These are phyloP conservation scores for Phaethornis superciliosus DNA, from an alignment of 2,113 vertebrate genomes.

Conservation along the genomic window DNA sequence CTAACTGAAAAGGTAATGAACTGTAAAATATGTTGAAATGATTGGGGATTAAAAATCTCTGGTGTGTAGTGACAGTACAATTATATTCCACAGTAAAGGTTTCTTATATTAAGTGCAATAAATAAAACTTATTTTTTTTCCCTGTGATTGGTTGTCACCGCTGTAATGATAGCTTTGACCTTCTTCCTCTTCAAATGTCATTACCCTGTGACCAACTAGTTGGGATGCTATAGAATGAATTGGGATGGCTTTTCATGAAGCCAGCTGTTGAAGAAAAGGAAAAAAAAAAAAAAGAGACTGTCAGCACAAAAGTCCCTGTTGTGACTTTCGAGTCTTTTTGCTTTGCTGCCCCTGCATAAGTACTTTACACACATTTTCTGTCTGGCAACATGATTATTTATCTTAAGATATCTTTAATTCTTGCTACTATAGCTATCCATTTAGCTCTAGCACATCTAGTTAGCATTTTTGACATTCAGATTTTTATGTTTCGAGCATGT, in stretches of 20 bases:
- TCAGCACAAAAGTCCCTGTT: neutral
- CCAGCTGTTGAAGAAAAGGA: neutral
- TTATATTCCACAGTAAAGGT: constrained; percentile 82
- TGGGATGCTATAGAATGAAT: constrained; percentile 35
- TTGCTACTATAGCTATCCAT: neutral
- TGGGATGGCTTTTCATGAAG: constrained; percentile 28
- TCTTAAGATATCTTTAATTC: neutral
- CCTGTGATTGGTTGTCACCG: constrained; percentile 79
- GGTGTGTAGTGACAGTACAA: constrained; percentile 84
- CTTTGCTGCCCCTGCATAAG: neutral
- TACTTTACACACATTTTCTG: neutral
- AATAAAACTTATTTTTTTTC: constrained; percentile 82
- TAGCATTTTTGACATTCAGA: neutral
- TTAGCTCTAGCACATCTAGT: neutral
- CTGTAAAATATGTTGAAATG: constrained; percentile 86
- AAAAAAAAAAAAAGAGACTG: neutral
- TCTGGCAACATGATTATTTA: neutral
- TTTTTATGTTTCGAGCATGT: neutral
- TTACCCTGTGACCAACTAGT: constrained; percentile 76
- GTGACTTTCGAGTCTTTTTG: neutral
- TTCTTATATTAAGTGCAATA: constrained; percentile 82
- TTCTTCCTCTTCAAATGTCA: constrained; percentile 75
- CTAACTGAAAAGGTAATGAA: constrained; percentile 85
- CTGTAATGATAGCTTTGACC: constrained; percentile 81
- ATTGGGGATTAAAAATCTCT: constrained; percentile 87